Base-by-base conservation (phyloP, 2,113 vertebrate species). In the Accipiter cooperii region DNA sequence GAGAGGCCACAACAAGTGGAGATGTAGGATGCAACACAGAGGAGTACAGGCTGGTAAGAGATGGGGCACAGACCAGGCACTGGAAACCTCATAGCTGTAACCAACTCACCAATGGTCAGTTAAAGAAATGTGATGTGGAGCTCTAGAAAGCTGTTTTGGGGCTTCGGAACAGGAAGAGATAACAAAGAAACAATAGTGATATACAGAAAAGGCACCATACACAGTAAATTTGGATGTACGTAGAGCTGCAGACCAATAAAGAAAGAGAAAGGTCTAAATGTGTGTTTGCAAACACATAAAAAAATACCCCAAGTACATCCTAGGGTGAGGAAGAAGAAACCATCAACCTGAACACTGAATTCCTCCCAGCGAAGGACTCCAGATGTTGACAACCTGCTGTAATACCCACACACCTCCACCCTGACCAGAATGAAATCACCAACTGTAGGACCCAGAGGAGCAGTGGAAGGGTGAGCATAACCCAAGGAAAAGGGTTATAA, bases 1-100 rank as follows among this genome's bases (percentile, higher is more conserved):
- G 36, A 29, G 66, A n/a, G 44, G 31, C 24, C 0, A 1, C 1
- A 1, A 34, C 29, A 40, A 36, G 52, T 6, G 17, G 55, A n/a
- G 55, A 52, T 1, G 19, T 5, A 25, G 47, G 80, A 28, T 21
- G 44, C 2, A 4, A 42, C 55, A 36, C 19, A 12, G n/a, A 47
- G 44, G 36, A 42, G 36, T 2, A 36, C 66, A 60, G 24, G 55
- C 31, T 18, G 15, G 5, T 28, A 61, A 34, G 55, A 84, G 66
- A 29, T 16, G 19, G 18, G 46, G 13, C 54, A 18, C 36, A 31
- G 64, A 21, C 33, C 31, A 16, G 33, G 11, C 38, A 8, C 26
- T 44, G 64, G 54, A 70, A 61, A 44, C 55, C 55, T 52, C 49
- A 49, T 38, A 28, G 47, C 38, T 46, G 17, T 8, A 12, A 38